Percentiles rank a stretch among this genome's conserved stretches.
These are phyloP conservation scores for Eulithis testata DNA, from an alignment of 2,888 invertebrate genomes.

Conservation along the genomic window DNA sequence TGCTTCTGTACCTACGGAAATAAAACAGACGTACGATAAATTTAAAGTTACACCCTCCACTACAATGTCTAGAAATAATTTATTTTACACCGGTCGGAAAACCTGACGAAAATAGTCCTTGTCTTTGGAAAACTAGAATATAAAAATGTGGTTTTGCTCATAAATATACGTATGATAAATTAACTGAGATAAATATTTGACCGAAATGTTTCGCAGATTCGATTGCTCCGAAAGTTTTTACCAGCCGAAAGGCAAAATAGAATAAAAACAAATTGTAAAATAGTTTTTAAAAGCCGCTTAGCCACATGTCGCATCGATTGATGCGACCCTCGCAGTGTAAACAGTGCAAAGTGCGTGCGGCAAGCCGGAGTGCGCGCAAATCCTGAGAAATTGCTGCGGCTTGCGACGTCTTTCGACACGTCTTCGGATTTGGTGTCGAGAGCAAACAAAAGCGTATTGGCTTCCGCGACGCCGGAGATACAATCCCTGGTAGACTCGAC, in stretches of 20 bases:
- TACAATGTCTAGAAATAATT: no score
- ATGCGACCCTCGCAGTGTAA: conserved; percentile 41
- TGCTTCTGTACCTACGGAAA: no score
- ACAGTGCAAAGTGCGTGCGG: conserved; percentile 67
- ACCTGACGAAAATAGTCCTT: no score
- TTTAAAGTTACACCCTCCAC: no score
- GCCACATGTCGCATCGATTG: conserved; percentile 26
- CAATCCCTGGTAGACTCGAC: neutral
- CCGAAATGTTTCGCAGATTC: neutral
- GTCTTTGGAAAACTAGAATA: no score
- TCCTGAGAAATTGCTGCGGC: conserved; percentile 77
- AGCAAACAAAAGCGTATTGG: conserved; percentile 14
- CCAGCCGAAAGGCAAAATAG: neutral
- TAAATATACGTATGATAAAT: no score
- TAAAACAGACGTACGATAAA: no score
- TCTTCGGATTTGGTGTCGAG: conserved; percentile 48
- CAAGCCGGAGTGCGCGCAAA: conserved; percentile 66
- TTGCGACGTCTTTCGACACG: conserved; percentile 70
- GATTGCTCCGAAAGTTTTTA: neutral
- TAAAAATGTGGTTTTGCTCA: no score
- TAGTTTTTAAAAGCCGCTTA: conserved; percentile 22
- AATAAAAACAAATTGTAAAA: neutral
- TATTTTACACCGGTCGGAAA: no score
- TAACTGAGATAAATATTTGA: neutral
- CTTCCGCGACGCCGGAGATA: no score